Base-by-base conservation (phyloP, 2,797 vertebrate species). In the Nyctibius grandis region DNA sequence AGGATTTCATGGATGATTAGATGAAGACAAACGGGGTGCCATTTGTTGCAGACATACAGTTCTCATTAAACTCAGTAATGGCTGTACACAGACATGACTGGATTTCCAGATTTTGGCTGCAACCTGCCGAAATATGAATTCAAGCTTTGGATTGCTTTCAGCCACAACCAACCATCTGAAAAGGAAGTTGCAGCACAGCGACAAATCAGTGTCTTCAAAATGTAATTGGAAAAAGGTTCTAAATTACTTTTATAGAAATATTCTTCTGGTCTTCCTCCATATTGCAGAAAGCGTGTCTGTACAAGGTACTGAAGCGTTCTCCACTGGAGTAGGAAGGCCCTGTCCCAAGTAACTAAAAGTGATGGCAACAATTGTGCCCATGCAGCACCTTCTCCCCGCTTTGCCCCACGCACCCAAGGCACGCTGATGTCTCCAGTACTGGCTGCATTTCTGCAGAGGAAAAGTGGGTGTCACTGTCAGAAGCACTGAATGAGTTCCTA, bases 341-440 rank as follows among this genome's bases (percentile, higher is more conserved):
- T 63, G 5, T 69, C 29, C 44, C 67, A 70, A 5, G 11, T 25
- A 81, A 59, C 6, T 40, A 33, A 57, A 78, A 50, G 6, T 9
- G 28, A 69, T 59, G 26, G 15, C 40, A 73, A 36, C 1, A 7
- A 65, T n/a, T 40, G 31, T 63, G 47, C 20, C 12, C n/a, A 65
- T 0, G 0, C 15, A 51, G 36, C 0, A 0, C 14, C 60, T 74
- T 67, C 36, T 70, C 15, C 26, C 16, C 0, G 0, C 26, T 23
- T 68, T 61, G 40, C 9, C 29, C 20, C 5, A 1, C 12, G 34
- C 3, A 16, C 7, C 15, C 22, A 42, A 0, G 0, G 22, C 5
- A 1, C 4, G 4, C 20, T 34, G 23, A 57, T 50, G 3, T 16
- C 69, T 36, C 22, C 47, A 65, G 31, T 3, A 34, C 12, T 11